Percentiles rank a stretch among this genome's conserved stretches.
phyloP scores from a whole-genome alignment of 2,888 invertebrate genomes.

The Euplagia quadripunctaria region DNA sequence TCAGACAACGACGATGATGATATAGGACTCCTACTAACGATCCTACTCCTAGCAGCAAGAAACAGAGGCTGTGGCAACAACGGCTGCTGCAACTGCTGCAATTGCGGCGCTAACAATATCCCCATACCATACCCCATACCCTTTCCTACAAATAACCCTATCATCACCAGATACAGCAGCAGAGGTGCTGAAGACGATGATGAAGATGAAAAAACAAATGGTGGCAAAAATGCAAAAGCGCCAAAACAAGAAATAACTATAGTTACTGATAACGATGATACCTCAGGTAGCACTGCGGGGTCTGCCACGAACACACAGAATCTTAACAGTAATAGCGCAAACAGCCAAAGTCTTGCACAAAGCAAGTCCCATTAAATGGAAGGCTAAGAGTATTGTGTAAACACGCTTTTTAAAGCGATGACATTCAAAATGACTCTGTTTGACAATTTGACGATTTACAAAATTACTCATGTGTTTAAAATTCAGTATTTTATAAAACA shows the following conservation, averaged over 20 bases:
- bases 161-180: conserved; percentile 48
- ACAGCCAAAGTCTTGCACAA: neutral
- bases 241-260: conserved; percentile 40
- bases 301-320: neutral
- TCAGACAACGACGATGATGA: conserved; percentile 62
- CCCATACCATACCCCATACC: conserved; percentile 74
- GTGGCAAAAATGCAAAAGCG: neutral
- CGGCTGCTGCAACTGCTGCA: conserved; percentile 56
- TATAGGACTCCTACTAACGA: conserved; percentile 66
- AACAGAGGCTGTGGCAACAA: conserved; percentile 52
- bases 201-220: conserved; percentile 15
- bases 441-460: too few relatives aligned
- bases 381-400: neutral
- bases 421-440: neutral
- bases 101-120: conserved; percentile 56
- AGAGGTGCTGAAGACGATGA: conserved; percentile 29
- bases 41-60: conserved; percentile 65
- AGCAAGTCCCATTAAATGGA: neutral
- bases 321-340: conserved; percentile 13
- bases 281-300: conserved; percentile 1
- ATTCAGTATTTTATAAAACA: neutral
- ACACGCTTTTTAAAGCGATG: neutral
- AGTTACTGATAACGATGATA: conserved; percentile 32
- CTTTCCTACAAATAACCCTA: conserved; percentile 65
- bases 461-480: neutral